phyloP scores from a whole-genome alignment of 2,888 invertebrate species.

The Netelia fuscicornis region DNA sequence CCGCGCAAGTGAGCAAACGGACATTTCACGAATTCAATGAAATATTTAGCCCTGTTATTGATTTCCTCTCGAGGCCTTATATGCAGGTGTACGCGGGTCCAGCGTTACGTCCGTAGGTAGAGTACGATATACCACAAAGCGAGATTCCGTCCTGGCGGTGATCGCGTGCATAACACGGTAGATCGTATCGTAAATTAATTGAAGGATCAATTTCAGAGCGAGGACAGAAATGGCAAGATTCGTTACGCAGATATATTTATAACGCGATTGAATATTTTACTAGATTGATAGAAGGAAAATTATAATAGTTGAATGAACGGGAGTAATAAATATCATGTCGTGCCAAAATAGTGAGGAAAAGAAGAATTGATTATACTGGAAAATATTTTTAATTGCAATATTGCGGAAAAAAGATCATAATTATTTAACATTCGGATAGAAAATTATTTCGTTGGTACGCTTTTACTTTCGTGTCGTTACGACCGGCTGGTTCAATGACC shows the following conservation, averaged over 20 bases:
- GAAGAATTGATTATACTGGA: no score
- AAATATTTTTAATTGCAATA: no score
- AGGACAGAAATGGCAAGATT: slow-evolving; percentile 6
- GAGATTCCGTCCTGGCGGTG: slow-evolving; percentile 28
- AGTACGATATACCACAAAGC: slow-evolving; percentile 23
- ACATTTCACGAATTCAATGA: slow-evolving; percentile 81
- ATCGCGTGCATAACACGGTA: slow-evolving; percentile 10
- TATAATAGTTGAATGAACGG: no score
- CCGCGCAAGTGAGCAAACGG: slow-evolving; percentile 26
- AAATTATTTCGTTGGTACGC: no score
- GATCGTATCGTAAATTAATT: slow-evolving; percentile 47
- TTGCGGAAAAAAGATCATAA: no score
- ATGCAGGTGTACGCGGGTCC: slow-evolving; percentile 36
- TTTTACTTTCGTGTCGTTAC: no score
- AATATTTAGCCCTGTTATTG: slow-evolving; percentile 83
- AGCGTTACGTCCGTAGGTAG: slow-evolving; percentile 28
- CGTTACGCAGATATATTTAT: slow-evolving; percentile 11
- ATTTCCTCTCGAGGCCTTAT: slow-evolving; percentile 76
- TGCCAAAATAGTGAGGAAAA: no score
- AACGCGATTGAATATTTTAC: neutral
- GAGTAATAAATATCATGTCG: no score
- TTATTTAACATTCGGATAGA: no score
- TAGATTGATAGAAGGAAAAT: neutral
- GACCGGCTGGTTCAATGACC: no score
- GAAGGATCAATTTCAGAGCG: slow-evolving; percentile 49